phyloP scores from a whole-genome alignment of 2,888 invertebrate genomes.

The Brenthis daphne region DNA sequence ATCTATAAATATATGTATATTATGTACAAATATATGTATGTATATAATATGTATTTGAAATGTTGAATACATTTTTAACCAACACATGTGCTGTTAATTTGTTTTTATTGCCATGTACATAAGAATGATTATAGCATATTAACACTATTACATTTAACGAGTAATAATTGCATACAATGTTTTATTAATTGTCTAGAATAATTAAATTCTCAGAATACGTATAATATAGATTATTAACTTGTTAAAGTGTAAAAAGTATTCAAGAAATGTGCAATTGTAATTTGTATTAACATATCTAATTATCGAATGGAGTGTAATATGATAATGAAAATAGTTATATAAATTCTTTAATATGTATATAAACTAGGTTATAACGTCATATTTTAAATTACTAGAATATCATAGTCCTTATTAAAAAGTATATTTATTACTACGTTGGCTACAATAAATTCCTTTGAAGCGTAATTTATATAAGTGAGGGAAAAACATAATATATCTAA shows the following conservation, averaged over 20 bases:
- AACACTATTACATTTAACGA: no score
- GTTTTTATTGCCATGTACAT: background rate
- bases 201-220: conserved; percentile 6
- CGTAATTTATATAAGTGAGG: no score
- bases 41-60: no score
- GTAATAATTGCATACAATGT: background rate
- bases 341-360: background rate
- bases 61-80: no score
- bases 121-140: background rate
- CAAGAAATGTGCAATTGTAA: conserved; percentile 5
- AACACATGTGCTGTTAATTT: no score
- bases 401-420: background rate
- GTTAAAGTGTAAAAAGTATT: conserved; percentile 2
- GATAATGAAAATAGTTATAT: background rate
- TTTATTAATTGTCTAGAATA: conserved; percentile 1
- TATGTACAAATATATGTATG: no score
- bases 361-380: background rate
- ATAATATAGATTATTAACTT: background rate
- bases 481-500: no score
- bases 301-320: conserved; percentile 2
- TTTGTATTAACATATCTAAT: conserved; percentile 7
- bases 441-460: no score
- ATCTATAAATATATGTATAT: no score
- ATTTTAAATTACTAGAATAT: background rate
- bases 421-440: no score